Conservation (phyloP, 2,797 vertebrate genomes). For the Denticeps clupeoides region DNA sequence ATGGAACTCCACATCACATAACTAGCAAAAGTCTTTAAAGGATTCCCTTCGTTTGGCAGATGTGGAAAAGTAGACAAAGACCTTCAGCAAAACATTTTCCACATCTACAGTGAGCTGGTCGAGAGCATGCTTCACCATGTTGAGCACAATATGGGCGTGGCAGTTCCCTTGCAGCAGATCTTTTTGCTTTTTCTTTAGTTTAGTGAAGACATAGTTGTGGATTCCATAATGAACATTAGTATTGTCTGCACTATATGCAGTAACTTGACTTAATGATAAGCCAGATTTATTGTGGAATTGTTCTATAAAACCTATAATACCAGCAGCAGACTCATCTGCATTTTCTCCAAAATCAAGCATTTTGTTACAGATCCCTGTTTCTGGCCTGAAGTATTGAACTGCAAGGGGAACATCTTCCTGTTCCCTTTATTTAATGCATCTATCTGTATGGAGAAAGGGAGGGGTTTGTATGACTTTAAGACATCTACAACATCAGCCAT, state of each 20-base stretch:
- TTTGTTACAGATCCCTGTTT: constrained; percentile 14
- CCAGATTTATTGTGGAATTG: no score
- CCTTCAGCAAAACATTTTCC: constrained; percentile 17
- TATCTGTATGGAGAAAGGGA: no score
- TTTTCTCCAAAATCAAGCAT: no score
- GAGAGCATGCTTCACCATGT: no score
- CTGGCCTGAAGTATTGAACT: constrained; percentile 5
- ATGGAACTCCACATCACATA: constrained; percentile 16
- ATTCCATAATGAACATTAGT: constrained; percentile 13
- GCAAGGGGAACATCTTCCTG: constrained; percentile 11
- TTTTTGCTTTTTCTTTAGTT: constrained; percentile 9
- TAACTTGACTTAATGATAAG: no score
- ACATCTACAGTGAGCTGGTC: constrained; percentile 13
- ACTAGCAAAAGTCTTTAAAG: constrained; percentile 15
- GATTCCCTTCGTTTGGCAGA: constrained; percentile 20
- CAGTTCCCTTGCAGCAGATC: constrained; percentile 15
- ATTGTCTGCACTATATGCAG: no score
- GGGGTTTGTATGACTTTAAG: constrained; percentile 9
- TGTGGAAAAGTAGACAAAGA: constrained; percentile 16
- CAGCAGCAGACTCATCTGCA: no score
- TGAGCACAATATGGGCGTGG: no score
- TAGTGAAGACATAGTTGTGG: constrained; percentile 15
- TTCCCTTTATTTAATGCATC: no score
- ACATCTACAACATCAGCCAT: constrained; percentile 16
- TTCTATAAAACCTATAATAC: no score